Evolutionary conservation across 92 coral and sea anemone genomes (phyloP).

Genomic region (Hydrozoanthus gracilis): DNA sequence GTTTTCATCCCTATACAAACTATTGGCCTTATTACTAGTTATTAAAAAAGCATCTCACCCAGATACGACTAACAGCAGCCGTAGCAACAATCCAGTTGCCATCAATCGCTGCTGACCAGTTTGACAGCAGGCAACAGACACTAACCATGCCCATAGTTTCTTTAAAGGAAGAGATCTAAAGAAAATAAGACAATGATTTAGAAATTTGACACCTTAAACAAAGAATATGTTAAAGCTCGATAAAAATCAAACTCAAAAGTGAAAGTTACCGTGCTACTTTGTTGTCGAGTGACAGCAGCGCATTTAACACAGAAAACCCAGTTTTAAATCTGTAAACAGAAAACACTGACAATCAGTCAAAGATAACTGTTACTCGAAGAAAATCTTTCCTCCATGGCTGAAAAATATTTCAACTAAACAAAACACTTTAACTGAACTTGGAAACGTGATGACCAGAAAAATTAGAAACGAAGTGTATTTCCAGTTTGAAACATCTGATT

Average conservation of each 20-base stretch:
- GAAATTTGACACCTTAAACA: background rate
- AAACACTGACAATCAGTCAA: background rate
- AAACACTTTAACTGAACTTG: background rate
- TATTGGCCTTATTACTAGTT: background rate
- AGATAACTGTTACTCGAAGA: background rate
- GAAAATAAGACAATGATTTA: background rate
- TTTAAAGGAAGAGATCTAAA: conserved; percentile 87
- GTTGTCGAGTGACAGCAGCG: conserved; percentile 86
- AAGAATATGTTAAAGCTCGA: too few relatives aligned
- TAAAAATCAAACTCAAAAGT: background rate
- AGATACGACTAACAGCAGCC: conserved; percentile 89
- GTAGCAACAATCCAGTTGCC: conserved; percentile 94
- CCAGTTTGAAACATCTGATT: too few relatives aligned
- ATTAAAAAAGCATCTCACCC: conserved; percentile 71
- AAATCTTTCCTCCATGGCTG: too few relatives aligned
- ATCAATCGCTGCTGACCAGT: conserved; percentile 98
- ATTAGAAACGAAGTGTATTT: too few relatives aligned
- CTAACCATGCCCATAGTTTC: conserved; percentile 93
- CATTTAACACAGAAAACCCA: conserved; percentile 92
- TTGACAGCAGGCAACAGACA: conserved; percentile 97
- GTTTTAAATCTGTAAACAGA: conserved; percentile 82
- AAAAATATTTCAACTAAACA: background rate
- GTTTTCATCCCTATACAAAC: too few relatives aligned
- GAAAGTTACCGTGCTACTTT: conserved; percentile 83
- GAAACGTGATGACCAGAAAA: too few relatives aligned